phyloP scores from a whole-genome alignment of 2,888 invertebrate species.

The Eutolmus rufibarbis region DNA sequence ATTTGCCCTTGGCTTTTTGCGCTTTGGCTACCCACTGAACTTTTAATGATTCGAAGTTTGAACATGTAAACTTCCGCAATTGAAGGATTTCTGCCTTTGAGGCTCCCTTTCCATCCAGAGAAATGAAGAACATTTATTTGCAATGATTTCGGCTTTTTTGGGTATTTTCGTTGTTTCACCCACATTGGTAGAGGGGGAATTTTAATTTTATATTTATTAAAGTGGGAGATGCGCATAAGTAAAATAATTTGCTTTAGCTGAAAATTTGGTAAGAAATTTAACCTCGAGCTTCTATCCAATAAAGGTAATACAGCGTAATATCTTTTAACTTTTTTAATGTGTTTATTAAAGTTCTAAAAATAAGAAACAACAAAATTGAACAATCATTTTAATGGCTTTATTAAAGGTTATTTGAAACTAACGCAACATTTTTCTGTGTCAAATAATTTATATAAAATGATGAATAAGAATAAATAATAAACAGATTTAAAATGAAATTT shows the following conservation, averaged over 20 bases:
- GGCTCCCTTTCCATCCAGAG: neutral
- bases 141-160: neutral
- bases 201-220: neutral
- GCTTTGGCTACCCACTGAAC: neutral
- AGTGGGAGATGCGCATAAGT: neutral
- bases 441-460: no score
- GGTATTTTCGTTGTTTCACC: neutral
- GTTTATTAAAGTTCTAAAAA: no score
- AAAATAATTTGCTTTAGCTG: neutral
- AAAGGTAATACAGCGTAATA: neutral
- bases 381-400: no score
- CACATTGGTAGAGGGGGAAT: neutral
- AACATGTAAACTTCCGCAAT: neutral
- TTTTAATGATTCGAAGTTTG: neutral
- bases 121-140: neutral
- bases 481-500: no score
- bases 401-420: no score
- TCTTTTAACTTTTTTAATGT: no score
- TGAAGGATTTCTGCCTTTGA: neutral
- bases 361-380: no score
- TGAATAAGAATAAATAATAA: no score
- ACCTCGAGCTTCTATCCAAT: neutral
- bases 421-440: no score
- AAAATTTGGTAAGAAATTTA: neutral
- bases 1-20: neutral